These are phyloP conservation scores for Pteronura brasiliensis DNA, from an alignment of 2,113 vertebrate genomes.

Conservation along the genomic window DNA sequence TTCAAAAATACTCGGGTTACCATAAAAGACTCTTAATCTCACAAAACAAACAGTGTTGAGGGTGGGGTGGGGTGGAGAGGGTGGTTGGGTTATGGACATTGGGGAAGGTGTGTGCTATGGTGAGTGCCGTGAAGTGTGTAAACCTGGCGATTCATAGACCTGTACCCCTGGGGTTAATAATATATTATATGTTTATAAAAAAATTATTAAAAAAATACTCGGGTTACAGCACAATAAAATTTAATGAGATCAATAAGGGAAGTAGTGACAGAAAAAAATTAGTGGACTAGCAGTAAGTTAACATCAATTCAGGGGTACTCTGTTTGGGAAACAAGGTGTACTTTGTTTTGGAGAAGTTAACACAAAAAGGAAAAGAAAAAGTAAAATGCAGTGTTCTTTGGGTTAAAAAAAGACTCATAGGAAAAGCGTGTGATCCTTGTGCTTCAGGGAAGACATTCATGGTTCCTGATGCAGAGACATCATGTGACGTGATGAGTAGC, in stretches of 20 bases:
- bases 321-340: no score
- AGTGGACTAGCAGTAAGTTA: neutral
- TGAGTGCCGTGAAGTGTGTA: no score
- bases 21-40: no score
- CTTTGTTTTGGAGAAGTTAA: neutral
- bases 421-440: neutral
- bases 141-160: no score
- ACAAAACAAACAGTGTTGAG: no score
- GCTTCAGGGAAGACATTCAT: neutral
- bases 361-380: neutral
- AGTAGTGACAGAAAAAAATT: neutral
- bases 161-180: no score
- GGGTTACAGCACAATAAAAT: neutral
- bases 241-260: neutral
- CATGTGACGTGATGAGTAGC: neutral
- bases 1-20: neutral
- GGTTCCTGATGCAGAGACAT: neutral
- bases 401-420: neutral
- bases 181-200: no score
- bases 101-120: no score
- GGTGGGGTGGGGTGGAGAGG: no score
- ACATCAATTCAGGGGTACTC: neutral
- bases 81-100: no score
- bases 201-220: no score
- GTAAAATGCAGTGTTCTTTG: neutral